These are phyloP conservation scores for Rhagoletis zephyria DNA, from an alignment of 1,140 invertebrate genomes.

Conservation along the genomic window DNA sequence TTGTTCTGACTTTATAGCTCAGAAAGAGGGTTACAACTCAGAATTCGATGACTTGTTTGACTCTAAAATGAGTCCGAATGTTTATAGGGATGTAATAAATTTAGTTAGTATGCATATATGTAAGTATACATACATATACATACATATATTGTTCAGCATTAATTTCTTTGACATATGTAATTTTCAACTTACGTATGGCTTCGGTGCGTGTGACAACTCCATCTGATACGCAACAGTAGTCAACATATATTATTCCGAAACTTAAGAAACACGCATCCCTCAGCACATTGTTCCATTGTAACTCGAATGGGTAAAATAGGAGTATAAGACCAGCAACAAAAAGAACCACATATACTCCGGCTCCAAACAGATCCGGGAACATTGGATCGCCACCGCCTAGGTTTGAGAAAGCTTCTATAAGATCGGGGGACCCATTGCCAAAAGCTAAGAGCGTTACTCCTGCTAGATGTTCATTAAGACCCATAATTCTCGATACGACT, in stretches of 20 bases:
- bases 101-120: too few species aligned
- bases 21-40: too few species aligned
- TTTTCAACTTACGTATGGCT: slow-evolving; percentile 49
- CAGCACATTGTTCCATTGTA: slow-evolving; percentile 77
- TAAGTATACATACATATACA: not conserved
- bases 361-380: slow-evolving; percentile 76
- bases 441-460: slow-evolving; percentile 86
- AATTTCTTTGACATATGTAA: not conserved
- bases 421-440: slow-evolving; percentile 85
- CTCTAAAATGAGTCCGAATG: too few species aligned
- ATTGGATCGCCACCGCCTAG: slow-evolving; percentile 72
- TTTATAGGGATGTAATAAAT: too few species aligned
- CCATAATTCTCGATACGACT: slow-evolving; percentile 79
- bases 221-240: slow-evolving; percentile 65
- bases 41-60: too few species aligned
- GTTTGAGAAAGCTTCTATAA: slow-evolving; percentile 79
- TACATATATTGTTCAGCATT: not conserved
- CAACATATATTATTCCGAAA: slow-evolving; percentile 73
- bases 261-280: slow-evolving; percentile 82
- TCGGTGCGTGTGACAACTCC: slow-evolving; percentile 61
- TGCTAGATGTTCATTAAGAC: slow-evolving; percentile 83
- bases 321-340: slow-evolving; percentile 79
- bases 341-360: slow-evolving; percentile 81
- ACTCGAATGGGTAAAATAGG: slow-evolving; percentile 77
- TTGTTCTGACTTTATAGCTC: too few species aligned